phyloP scores from a whole-genome alignment of 2,888 invertebrate genomes.

The Osmoderma eremita region DNA sequence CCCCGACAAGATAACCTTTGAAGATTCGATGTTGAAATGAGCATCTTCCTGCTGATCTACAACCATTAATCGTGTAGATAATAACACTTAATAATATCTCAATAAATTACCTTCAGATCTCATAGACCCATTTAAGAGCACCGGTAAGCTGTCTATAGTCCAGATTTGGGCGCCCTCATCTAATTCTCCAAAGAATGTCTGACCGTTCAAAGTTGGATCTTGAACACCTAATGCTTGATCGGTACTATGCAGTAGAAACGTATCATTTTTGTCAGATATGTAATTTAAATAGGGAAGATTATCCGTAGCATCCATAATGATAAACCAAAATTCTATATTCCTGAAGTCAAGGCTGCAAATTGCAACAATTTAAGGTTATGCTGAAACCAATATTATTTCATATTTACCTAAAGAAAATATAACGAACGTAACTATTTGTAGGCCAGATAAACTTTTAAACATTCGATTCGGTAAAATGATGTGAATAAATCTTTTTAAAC shows the following conservation, averaged over 20 bases:
- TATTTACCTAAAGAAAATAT: neutral
- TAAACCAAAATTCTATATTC: neutral
- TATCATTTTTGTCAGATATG: slow-evolving; percentile 55
- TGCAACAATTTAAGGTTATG: slow-evolving; percentile 30
- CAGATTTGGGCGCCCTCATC: slow-evolving; percentile 55
- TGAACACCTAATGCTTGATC: slow-evolving; percentile 53
- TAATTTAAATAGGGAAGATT: slow-evolving; percentile 57
- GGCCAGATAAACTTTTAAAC: neutral
- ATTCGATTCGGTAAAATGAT: too few relatives aligned
- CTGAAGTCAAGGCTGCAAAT: neutral
- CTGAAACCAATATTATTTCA: neutral
- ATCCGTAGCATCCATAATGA: slow-evolving; percentile 52
- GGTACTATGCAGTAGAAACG: slow-evolving; percentile 54
- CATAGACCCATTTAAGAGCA: slow-evolving; percentile 54
- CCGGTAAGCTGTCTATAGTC: slow-evolving; percentile 56
- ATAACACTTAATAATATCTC: slow-evolving; percentile 9
- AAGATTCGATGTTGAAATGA: slow-evolving; percentile 35
- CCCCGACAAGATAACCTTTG: slow-evolving; percentile 35
- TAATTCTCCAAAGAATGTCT: slow-evolving; percentile 58
- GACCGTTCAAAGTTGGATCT: slow-evolving; percentile 53
- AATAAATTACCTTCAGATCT: slow-evolving; percentile 51
- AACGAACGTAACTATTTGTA: neutral
- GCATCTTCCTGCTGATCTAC: slow-evolving; percentile 41
- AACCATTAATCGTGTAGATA: slow-evolving; percentile 27
- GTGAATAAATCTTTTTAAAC: too few relatives aligned